phyloP scores from a whole-genome alignment of 2,888 invertebrate genomes.

The Drosophila macrospina region DNA sequence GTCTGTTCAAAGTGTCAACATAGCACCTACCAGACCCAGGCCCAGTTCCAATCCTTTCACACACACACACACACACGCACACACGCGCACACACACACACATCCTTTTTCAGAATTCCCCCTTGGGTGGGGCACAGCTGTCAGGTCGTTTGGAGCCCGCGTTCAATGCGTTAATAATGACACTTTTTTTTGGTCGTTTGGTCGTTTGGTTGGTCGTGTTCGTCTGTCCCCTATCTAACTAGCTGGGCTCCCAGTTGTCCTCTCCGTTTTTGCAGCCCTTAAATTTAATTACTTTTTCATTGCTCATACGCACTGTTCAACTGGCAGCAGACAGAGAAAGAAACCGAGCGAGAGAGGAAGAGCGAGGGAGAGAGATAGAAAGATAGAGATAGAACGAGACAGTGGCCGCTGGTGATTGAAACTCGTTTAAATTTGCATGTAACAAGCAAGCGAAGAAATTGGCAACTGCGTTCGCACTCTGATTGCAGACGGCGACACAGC shows the following conservation, averaged over 20 bases:
- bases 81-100: background rate
- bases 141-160: constrained; percentile 59
- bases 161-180: constrained; percentile 82
- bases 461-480: constrained; percentile 70
- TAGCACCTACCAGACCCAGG: constrained; percentile 55
- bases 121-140: constrained; percentile 66
- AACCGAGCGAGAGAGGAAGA: background rate
- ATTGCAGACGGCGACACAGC: constrained; percentile 58
- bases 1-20: constrained; percentile 73
- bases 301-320: constrained; percentile 73
- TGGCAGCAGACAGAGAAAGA: constrained; percentile 15
- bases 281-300: constrained; percentile 85
- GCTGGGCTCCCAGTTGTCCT: constrained; percentile 41
- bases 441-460: constrained; percentile 69
- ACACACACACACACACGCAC: background rate
- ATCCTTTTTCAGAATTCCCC: constrained; percentile 3
- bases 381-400: constrained; percentile 27
- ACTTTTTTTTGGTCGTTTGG: constrained; percentile 58
- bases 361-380: background rate
- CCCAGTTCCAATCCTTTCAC: background rate
- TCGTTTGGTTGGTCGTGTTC: constrained; percentile 7
- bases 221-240: constrained; percentile 51
- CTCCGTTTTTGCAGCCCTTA: constrained; percentile 58
- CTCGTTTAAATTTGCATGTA: constrained; percentile 82
- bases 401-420: constrained; percentile 76